Evolutionary conservation across 2,888 invertebrate genomes (phyloP).

Genomic region (Xestia xanthographa): DNA sequence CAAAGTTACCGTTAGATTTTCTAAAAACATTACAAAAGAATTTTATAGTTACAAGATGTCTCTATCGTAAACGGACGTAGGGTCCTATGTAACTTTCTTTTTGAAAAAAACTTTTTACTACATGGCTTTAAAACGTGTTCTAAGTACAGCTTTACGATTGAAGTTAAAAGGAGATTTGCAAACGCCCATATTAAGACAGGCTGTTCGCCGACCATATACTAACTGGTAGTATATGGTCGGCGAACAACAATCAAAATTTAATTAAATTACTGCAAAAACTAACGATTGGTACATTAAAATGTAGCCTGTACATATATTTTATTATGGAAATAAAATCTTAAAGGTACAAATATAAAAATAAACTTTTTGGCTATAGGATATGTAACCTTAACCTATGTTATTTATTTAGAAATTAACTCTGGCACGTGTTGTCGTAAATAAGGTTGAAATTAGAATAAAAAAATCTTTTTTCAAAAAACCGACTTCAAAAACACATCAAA

Average conservation of each 20-base stretch:
- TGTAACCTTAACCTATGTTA: no score
- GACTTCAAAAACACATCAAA: no score
- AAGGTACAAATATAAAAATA: not conserved
- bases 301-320: no score
- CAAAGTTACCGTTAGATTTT: conserved; percentile 47
- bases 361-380: no score
- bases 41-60: conserved; percentile 31
- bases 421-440: no score
- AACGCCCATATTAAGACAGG: not conserved
- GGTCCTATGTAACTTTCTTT: conserved; percentile 28
- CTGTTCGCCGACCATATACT: no score
- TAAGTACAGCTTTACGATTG: conserved; percentile 10
- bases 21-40: conserved; percentile 38
- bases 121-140: conserved; percentile 22
- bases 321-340: not conserved
- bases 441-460: no score
- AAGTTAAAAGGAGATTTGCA: not conserved
- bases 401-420: no score
- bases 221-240: not conserved
- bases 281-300: not conserved
- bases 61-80: conserved; percentile 28
- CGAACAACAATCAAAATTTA: not conserved
- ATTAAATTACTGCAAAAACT: not conserved
- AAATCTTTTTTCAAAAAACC: no score
- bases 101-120: conserved; percentile 24